These are phyloP conservation scores for Diorhabda elongata DNA, from an alignment of 1,140 invertebrate species.

Conservation along the genomic window DNA sequence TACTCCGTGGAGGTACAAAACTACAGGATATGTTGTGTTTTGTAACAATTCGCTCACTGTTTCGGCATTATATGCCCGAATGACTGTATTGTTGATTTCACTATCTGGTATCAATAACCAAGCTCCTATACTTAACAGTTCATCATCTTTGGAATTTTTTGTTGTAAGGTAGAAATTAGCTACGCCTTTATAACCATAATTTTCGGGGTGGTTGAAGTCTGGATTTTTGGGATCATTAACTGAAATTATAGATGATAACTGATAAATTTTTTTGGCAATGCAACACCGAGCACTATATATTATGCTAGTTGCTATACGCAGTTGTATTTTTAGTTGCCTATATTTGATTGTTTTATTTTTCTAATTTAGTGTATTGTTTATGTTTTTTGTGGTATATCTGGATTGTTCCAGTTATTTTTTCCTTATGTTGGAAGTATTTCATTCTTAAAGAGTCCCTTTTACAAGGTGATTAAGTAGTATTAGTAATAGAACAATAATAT, in stretches of 20 bases:
- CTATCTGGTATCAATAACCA: constrained; percentile 37
- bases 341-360: no score
- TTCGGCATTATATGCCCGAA: constrained; percentile 1
- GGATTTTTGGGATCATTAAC: constrained; percentile 27
- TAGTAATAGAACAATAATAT: no score
- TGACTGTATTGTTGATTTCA: constrained; percentile 23
- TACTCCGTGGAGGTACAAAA: constrained; percentile 41
- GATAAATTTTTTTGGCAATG: no score
- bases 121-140: constrained; percentile 31
- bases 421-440: no score
- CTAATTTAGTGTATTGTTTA: no score
- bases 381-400: no score
- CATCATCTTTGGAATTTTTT: constrained; percentile 22
- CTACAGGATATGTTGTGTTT: constrained; percentile 24
- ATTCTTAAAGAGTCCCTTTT: no score
- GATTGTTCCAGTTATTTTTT: no score
- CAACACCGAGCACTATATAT: no score
- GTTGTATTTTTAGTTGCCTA: no score
- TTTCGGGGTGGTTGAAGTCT: constrained; percentile 28
- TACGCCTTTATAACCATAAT: constrained; percentile 27
- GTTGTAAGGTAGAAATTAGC: constrained; percentile 36
- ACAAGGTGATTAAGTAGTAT: no score
- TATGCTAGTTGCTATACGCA: no score
- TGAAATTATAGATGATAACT: constrained; percentile 12
- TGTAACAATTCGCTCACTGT: constrained; percentile 18